Conservation (phyloP, 2,888 invertebrate species). For the Cactoblastis cactorum region DNA sequence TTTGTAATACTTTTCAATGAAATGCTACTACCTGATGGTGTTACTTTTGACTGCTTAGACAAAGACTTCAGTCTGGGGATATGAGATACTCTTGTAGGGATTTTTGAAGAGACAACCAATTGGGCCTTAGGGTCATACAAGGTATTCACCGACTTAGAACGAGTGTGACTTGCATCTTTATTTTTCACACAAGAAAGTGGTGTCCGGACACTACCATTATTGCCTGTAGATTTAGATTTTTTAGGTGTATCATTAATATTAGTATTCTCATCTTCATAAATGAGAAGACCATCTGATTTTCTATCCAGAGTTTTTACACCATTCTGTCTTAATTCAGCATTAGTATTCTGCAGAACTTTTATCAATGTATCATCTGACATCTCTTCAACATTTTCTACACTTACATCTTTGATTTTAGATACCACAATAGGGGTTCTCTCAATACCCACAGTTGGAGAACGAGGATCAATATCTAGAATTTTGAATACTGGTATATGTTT, state of each 20-base stretch:
- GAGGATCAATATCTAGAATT: slow-evolving; percentile 61
- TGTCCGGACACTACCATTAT: slow-evolving; percentile 60
- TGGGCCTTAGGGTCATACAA: slow-evolving; percentile 51
- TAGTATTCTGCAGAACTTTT: slow-evolving; percentile 62
- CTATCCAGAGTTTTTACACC: slow-evolving; percentile 39
- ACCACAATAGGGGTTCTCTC: slow-evolving; percentile 73
- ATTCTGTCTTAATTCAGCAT: slow-evolving; percentile 49
- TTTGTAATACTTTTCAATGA: slow-evolving; percentile 61
- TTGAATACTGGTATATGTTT: slow-evolving; percentile 42
- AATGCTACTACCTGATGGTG: slow-evolving; percentile 48
- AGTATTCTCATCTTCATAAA: slow-evolving; percentile 78
- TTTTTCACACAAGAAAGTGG: slow-evolving; percentile 76
- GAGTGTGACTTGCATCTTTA: slow-evolving; percentile 54
- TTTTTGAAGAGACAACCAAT: slow-evolving; percentile 36
- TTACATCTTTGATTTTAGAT: slow-evolving; percentile 38
- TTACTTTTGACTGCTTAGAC: slow-evolving; percentile 43
- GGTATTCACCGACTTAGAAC: slow-evolving; percentile 69
- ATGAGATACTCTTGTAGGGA: slow-evolving; percentile 57
- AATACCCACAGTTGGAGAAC: slow-evolving; percentile 69
- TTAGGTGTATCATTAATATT: slow-evolving; percentile 51
- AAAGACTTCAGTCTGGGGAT: slow-evolving; percentile 68
- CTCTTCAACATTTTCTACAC: slow-evolving; percentile 60
- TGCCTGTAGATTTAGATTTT: slow-evolving; percentile 52
- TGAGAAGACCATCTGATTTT: slow-evolving; percentile 71
- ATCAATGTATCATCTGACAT: slow-evolving; percentile 71